phyloP scores from a whole-genome alignment of 2,113 vertebrate genomes.

The Protomyctophum bolini region DNA sequence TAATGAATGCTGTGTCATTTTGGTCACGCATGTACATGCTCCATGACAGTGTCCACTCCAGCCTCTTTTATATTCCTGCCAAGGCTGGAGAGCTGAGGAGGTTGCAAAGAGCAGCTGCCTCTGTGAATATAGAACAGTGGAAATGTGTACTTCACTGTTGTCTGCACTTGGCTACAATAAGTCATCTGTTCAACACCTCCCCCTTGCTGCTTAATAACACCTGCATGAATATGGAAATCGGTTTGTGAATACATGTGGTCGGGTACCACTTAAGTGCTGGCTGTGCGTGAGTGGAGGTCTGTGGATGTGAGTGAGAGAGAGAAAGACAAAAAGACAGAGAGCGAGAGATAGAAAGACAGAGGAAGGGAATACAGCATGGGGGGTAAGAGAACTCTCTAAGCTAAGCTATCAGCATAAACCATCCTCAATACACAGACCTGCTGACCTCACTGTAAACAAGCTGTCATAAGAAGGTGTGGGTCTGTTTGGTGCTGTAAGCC shows the following conservation, averaged over 20 bases:
- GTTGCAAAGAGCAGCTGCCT: conserved; percentile 34
- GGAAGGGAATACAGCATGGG: neutral
- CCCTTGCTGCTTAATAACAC: conserved; percentile 16
- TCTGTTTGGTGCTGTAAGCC: conserved; percentile 20
- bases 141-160: conserved; percentile 44
- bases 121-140: conserved; percentile 53
- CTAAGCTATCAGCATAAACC: conserved; percentile 63
- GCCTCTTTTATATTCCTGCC: conserved; percentile 60
- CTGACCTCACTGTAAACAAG: conserved; percentile 65
- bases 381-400: conserved; percentile 47
- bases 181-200: conserved; percentile 42
- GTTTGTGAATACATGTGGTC: conserved; percentile 15
- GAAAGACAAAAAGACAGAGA: conserved; percentile 22
- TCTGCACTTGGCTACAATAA: conserved; percentile 19
- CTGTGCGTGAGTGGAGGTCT: neutral
- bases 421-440: conserved; percentile 49
- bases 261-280: neutral
- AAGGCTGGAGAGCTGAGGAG: conserved; percentile 36
- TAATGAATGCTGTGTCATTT: conserved; percentile 23
- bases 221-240: conserved; percentile 55
- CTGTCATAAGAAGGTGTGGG: conserved; percentile 47
- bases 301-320: conserved; percentile 3
- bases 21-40: conserved; percentile 15
- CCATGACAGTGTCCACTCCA: conserved; percentile 17
- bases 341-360: conserved; percentile 23